phyloP scores from a whole-genome alignment of 2,113 vertebrate species.

The Paramormyrops kingsleyae region DNA sequence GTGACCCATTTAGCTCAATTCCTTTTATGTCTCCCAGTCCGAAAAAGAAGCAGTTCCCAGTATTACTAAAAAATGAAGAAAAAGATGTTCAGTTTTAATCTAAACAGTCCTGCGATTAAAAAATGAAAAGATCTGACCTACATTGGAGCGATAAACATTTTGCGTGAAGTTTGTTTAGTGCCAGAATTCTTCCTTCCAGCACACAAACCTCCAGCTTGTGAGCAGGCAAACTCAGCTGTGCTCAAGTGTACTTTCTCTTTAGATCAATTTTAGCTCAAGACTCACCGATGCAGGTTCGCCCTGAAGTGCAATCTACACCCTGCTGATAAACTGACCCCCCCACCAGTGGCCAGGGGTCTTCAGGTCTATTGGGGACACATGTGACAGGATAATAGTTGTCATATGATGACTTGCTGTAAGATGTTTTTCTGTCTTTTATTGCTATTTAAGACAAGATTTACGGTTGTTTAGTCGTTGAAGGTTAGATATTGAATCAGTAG shows the following conservation, averaged over 20 bases:
- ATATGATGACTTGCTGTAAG: not conserved
- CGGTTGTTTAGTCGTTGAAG: not conserved
- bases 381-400: not conserved
- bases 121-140: not conserved
- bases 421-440: not conserved
- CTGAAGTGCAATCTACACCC: constrained; percentile 20
- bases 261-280: constrained; percentile 30
- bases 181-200: constrained; percentile 18
- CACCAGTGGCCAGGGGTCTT: not conserved
- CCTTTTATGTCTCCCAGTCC: not conserved
- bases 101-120: not conserved
- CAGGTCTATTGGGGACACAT: not conserved
- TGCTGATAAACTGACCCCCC: constrained; percentile 36
- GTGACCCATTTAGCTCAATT: not conserved
- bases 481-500: not conserved
- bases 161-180: not conserved
- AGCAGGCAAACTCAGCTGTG: constrained; percentile 20
- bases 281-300: constrained; percentile 16
- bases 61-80: not conserved
- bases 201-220: constrained; percentile 22
- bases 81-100: not conserved
- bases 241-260: constrained; percentile 5
- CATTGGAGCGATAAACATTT: not conserved
- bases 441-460: not conserved
- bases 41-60: not conserved